Evolutionary conservation across 2,797 vertebrate species (phyloP).

Genomic region (Argentina silus): DNA sequence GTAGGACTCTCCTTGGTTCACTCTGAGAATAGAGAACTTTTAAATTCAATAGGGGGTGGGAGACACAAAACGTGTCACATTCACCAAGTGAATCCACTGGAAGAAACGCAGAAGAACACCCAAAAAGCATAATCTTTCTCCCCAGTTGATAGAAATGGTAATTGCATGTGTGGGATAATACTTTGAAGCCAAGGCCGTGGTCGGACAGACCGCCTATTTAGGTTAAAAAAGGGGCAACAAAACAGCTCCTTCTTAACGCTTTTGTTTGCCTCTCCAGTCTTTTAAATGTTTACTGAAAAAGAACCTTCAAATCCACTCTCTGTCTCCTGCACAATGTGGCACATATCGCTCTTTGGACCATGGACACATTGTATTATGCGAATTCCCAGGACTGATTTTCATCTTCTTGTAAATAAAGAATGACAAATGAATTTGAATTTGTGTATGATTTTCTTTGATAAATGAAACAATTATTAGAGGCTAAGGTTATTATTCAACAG

Average conservation of each 20-base stretch:
- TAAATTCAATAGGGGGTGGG: slow-evolving; percentile 90
- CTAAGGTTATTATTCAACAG: slow-evolving; percentile 32
- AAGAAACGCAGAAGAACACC: slow-evolving; percentile 98
- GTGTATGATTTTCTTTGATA: slow-evolving; percentile 30
- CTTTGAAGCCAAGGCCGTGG: slow-evolving; percentile 81
- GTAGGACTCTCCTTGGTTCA: slow-evolving; percentile 94
- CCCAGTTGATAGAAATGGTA: slow-evolving; percentile 96
- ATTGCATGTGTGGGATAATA: slow-evolving; percentile 91
- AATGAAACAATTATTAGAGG: slow-evolving; percentile 51
- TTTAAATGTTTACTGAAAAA: slow-evolving; percentile 86
- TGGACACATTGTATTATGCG: slow-evolving; percentile 74
- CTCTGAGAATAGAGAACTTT: slow-evolving; percentile 88
- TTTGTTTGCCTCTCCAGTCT: slow-evolving; percentile 79
- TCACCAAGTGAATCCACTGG: slow-evolving; percentile 99
- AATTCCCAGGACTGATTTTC: slow-evolving; percentile 69
- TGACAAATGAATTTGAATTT: slow-evolving; percentile 39
- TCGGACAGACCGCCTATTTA: slow-evolving; percentile 86
- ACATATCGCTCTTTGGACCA: slow-evolving; percentile 77
- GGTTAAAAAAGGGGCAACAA: slow-evolving; percentile 81
- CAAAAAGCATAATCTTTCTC: slow-evolving; percentile 99
- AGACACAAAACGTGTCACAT: slow-evolving; percentile 99
- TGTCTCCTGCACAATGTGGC: slow-evolving; percentile 76
- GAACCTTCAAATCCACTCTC: slow-evolving; percentile 82
- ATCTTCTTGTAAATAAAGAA: slow-evolving; percentile 68
- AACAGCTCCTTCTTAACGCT: slow-evolving; percentile 83